phyloP scores from a whole-genome alignment of 1,140 invertebrate genomes.

The Tetramorium alpestre region DNA sequence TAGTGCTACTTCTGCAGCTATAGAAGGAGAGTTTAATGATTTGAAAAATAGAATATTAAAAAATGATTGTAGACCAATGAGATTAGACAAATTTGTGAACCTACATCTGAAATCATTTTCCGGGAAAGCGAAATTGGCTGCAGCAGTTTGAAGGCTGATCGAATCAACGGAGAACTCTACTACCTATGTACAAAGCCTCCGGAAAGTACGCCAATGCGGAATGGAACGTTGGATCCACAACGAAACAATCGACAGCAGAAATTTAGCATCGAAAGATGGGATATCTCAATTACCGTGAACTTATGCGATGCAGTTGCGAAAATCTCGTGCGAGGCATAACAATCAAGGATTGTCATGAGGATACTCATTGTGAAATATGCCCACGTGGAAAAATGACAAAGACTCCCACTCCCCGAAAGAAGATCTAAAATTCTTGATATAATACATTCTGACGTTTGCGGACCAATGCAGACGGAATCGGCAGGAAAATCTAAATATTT shows the following conservation, averaged over 20 bases:
- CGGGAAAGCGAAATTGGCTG: background rate
- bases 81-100: background rate
- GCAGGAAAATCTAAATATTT: background rate
- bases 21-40: background rate
- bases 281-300: no score
- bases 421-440: background rate
- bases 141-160: background rate
- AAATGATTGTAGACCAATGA: background rate
- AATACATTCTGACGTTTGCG: background rate
- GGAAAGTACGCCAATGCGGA: no score
- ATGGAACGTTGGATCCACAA: no score
- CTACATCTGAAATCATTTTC: constrained; percentile 1
- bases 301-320: no score
- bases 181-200: no score
- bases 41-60: background rate
- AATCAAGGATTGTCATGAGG: no score
- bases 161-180: no score
- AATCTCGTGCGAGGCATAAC: no score
- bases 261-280: background rate
- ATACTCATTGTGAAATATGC: background rate
- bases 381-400: background rate
- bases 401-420: background rate
- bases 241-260: no score
- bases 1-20: background rate
- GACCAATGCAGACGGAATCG: background rate